Base-by-base conservation (phyloP, 2,888 invertebrate genomes). In the Odontocerum albicorne region DNA sequence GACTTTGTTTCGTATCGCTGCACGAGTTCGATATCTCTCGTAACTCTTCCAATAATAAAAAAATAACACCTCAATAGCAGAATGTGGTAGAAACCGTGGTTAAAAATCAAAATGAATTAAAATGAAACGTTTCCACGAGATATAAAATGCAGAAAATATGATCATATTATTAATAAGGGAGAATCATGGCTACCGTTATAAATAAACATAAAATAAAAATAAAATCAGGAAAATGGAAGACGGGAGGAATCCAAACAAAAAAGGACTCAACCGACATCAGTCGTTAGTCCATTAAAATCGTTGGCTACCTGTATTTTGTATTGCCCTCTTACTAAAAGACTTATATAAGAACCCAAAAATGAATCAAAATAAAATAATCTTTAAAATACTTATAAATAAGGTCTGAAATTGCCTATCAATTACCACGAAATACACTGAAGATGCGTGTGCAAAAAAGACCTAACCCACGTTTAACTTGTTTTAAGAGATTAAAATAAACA, bases 281-380 rank as follows among this genome's bases (percentile, higher is more conserved):
- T 60, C 54, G 54, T 57, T 57, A 49, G 57, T 35, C 60, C 60
- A 61, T 61, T 61, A 61, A 61, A 61, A 61, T n/a, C n/a, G n/a
- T n/a, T 56, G 58, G 53, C 60, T 60, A 60, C 60, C 61, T 56
- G 60, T 58, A 55, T 55, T 31, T n/a, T n/a, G n/a, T n/a, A n/a
- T n/a, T n/a, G n/a, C n/a, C n/a, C n/a, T n/a, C n/a, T n/a, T n/a
- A n/a, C n/a, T n/a, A n/a, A n/a, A n/a, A n/a, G n/a, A n/a, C n/a
- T n/a, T n/a, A n/a, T n/a, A n/a, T n/a, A n/a, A n/a, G n/a, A n/a
- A 20, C 45, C 47, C 19, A 13, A 35, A 21, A 20, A 50, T 50
- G 39, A 22, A 12, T 12, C 22, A 31, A 35, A n/a, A 44, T 10
- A 44, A 33, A 33, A 21, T 21, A 42, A 13, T 27, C 42, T 22